Evolutionary conservation across 1,140 invertebrate genomes (phyloP).

Genomic region (Geopemphigus sp.): DNA sequence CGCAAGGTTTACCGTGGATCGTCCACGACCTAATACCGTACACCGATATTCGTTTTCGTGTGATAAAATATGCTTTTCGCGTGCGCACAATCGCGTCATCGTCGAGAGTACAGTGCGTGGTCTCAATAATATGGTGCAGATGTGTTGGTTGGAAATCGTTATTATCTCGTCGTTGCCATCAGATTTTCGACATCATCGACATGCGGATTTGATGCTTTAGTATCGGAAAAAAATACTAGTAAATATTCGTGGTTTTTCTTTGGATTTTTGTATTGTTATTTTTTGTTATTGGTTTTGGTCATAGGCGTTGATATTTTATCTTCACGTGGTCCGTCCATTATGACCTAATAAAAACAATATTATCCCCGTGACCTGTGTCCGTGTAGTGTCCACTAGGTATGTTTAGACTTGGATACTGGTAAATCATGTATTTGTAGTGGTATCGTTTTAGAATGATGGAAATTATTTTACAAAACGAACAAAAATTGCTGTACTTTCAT

Average conservation of each 20-base stretch:
- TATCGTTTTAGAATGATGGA: no score
- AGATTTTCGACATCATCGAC: constrained; percentile 12
- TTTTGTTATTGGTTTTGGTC: constrained; percentile 23
- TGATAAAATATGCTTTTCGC: constrained; percentile 16
- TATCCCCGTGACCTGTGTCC: background rate
- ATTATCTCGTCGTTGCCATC: background rate
- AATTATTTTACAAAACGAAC: no score
- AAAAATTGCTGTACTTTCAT: no score
- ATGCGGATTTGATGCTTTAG: constrained; percentile 16
- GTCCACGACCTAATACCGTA: background rate
- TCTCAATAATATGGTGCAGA: constrained; percentile 36
- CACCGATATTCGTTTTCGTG: background rate
- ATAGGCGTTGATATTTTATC: constrained; percentile 49
- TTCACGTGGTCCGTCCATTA: constrained; percentile 48
- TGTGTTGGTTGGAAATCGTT: constrained; percentile 4
- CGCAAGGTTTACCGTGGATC: background rate
- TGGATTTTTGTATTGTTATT: background rate
- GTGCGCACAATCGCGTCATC: background rate
- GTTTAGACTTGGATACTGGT: no score
- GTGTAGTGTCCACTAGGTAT: background rate
- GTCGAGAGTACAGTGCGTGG: constrained; percentile 9
- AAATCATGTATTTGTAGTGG: no score
- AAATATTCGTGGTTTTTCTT: background rate
- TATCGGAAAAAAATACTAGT: background rate
- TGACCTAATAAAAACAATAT: constrained; percentile 33